Evolutionary conservation across 2,888 invertebrate species (phyloP).

Genomic region (Coleophora deauratella): DNA sequence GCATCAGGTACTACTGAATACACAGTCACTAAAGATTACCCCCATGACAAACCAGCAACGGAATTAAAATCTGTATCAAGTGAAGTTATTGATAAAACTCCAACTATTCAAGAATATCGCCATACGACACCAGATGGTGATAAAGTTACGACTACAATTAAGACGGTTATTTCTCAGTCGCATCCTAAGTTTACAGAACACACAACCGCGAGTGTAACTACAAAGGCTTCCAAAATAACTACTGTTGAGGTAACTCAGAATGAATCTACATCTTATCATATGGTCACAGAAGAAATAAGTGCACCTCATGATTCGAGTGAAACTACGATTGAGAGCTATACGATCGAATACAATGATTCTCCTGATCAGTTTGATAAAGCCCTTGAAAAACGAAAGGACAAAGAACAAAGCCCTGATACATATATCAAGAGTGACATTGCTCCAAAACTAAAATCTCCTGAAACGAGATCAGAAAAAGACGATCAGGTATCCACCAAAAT

Average conservation of each 20-base stretch:
- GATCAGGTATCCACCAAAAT: slow-evolving; percentile 43
- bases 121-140: slow-evolving; percentile 12
- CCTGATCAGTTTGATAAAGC: slow-evolving; percentile 32
- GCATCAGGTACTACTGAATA: slow-evolving; percentile 4
- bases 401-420: slow-evolving; percentile 11
- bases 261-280: slow-evolving; percentile 42
- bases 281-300: slow-evolving; percentile 33
- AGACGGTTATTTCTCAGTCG: slow-evolving; percentile 17
- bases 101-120: slow-evolving; percentile 14
- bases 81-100: slow-evolving; percentile 24
- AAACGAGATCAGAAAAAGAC: slow-evolving; percentile 5
- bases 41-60: not conserved
- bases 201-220: slow-evolving; percentile 20
- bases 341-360: slow-evolving; percentile 23
- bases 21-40: slow-evolving; percentile 3
- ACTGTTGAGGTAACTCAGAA: slow-evolving; percentile 48
- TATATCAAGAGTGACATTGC: slow-evolving; percentile 6
- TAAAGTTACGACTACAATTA: slow-evolving; percentile 18
- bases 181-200: slow-evolving; percentile 23
- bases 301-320: slow-evolving; percentile 23
- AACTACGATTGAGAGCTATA: slow-evolving; percentile 25
- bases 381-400: slow-evolving; percentile 4
- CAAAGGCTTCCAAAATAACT: slow-evolving; percentile 43
- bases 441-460: slow-evolving; percentile 7
- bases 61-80: not conserved